Evolutionary conservation across 2,797 vertebrate species (phyloP).

Genomic region (Loriculus beryllinus): DNA sequence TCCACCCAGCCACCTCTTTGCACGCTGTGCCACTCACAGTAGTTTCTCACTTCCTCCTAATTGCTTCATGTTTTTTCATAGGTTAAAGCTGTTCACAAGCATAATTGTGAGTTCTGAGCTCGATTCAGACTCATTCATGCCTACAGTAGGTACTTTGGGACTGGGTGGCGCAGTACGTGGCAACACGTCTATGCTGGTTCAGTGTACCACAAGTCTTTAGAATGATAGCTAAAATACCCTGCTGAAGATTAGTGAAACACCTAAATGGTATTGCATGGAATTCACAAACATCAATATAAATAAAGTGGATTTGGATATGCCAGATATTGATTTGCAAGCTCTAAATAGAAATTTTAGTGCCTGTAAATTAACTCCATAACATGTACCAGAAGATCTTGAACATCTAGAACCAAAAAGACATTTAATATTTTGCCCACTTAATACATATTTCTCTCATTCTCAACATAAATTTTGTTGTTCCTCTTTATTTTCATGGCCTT

Average conservation of each 20-base stretch:
- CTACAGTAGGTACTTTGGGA: rapidly evolving
- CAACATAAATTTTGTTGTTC: rapidly evolving
- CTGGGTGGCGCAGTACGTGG: neutral
- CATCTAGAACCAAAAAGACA: neutral
- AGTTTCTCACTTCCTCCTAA: neutral
- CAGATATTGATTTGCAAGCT: neutral
- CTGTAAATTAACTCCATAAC: neutral
- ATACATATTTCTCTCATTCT: neutral
- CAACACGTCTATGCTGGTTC: neutral
- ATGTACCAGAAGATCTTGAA: neutral
- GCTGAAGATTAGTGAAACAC: neutral
- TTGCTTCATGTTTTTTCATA: rapidly evolving
- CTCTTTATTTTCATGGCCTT: neutral
- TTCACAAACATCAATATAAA: neutral
- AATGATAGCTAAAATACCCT: neutral
- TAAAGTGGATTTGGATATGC: neutral
- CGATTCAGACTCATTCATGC: neutral
- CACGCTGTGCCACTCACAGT: rapidly evolving
- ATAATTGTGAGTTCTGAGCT: neutral
- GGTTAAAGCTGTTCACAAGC: neutral
- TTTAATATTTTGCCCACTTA: neutral
- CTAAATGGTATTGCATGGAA: neutral
- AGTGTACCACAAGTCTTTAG: neutral
- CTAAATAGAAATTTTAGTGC: neutral
- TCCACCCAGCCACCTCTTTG: neutral